Base-by-base conservation (phyloP, 2,113 vertebrate genomes). In the Sterrhoptilus dennistouni region DNA sequence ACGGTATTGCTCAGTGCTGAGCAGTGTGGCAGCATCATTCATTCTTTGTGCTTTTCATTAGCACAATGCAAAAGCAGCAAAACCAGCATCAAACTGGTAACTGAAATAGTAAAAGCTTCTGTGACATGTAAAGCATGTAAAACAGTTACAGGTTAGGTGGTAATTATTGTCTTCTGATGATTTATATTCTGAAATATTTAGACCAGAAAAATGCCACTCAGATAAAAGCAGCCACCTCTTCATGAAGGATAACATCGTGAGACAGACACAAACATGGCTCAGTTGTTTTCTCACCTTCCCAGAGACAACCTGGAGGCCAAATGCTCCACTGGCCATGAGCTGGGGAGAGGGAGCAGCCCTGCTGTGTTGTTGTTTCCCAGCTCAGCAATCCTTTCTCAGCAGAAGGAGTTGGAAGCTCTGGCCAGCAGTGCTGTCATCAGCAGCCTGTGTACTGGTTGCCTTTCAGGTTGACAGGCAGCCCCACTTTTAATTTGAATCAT, bases 1-100 rank as follows among this genome's bases (percentile, higher is more conserved):
- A 94, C 96, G 96, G 66, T 77, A 29, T 72, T 95, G 52, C 54
- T 85, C 71, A 69, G 50, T 52, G 50, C 77, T 78, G 82, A 88
- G 59, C 66, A 25, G 64, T 88, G 75, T 83, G 29, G 70, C 40
- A 90, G 89, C 94, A 87, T 93, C 93, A 45, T 42, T 71, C 68
- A 13, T 40, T 56, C 60, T 38, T 38, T 38, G 38, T 47, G 82
- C 61, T 91, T 91, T 90, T 96, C 86, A 91, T 95, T 88, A 95
- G 79, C 49, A 27, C 52, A 31, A 50, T 42, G 79, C 78, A 70
- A 88, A 94, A 94, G 90, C 45, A 92, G 63, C 44, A 86, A 87
- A 87, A 68, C 1, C 53, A 78, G 66, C 89, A 84, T 71, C 74
- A 84, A 75, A 60, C 38, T 22, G 42, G 85, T 42, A 78, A 75